Conservation (phyloP, 2,113 vertebrate genomes). For the Marmota monax region DNA sequence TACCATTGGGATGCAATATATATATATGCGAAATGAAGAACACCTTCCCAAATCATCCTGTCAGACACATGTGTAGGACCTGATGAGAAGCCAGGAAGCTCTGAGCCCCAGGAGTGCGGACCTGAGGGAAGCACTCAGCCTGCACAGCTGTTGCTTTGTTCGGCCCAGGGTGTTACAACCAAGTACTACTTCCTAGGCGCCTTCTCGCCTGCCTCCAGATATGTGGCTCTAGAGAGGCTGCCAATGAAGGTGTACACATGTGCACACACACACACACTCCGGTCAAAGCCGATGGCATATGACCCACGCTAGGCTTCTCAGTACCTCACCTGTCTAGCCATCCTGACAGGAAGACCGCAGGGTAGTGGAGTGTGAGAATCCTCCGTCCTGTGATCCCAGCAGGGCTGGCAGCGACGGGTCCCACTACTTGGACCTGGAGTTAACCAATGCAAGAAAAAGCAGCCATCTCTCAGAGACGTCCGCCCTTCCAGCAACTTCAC, state of each 20-base stretch:
- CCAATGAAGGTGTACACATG: fast-evolving
- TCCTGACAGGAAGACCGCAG: not conserved
- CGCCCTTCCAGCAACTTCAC: not conserved
- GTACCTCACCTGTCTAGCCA: not conserved
- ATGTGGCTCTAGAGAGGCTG: not conserved
- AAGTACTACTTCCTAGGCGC: not conserved
- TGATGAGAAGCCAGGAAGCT: not conserved
- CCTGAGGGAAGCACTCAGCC: not conserved
- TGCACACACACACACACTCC: not conserved
- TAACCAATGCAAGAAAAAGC: not conserved
- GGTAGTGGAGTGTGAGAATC: fast-evolving
- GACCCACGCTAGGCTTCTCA: not conserved
- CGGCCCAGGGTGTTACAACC: not conserved
- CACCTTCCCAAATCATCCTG: not conserved
- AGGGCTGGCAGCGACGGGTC: not conserved
- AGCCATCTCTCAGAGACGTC: not conserved
- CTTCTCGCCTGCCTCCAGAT: not conserved
- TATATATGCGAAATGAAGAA: not conserved
- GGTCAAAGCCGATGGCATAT: not conserved
- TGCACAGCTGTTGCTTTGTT: not conserved
- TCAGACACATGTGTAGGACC: not conserved
- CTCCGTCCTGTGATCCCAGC: not conserved
- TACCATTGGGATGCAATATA: not conserved
- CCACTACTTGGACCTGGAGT: not conserved
- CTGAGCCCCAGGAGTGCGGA: not conserved